Conservation (phyloP, 37 sponge, comb jelly and placozoan species). For the Spongilla lacustris region DNA sequence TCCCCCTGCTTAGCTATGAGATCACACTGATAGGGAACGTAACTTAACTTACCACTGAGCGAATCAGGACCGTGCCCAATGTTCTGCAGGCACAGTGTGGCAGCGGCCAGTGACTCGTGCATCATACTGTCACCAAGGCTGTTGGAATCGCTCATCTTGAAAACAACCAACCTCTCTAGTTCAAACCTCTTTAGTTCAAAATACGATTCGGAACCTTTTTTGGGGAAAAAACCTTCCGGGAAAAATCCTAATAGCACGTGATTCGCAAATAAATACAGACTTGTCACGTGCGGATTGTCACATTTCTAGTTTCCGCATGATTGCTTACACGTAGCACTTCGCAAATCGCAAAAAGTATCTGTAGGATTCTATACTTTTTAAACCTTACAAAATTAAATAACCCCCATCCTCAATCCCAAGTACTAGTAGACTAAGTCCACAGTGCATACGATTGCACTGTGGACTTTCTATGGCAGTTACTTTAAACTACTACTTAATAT, state of each 20-base stretch:
- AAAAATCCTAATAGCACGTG: background rate
- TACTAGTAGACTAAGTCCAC: too few species aligned
- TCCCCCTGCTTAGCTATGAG: too few species aligned
- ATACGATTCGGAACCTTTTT: background rate
- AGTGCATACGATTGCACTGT: too few species aligned
- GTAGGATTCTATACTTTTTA: too few species aligned
- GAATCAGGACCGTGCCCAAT: background rate
- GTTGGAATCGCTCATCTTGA: background rate
- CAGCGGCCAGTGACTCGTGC: background rate
- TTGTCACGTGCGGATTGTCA: background rate
- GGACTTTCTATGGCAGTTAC: too few species aligned
- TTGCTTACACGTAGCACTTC: too few species aligned
- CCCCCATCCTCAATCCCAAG: too few species aligned
- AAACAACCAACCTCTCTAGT: background rate
- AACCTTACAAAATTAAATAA: too few species aligned
- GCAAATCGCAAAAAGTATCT: too few species aligned
- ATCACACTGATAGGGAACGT: too few species aligned
- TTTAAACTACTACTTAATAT: too few species aligned
- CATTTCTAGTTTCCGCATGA: too few species aligned
- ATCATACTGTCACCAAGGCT: background rate
- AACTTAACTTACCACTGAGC: background rate
- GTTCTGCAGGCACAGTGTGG: background rate
- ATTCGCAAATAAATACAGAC: background rate
- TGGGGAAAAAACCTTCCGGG: background rate
- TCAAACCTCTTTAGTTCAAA: background rate